These are phyloP conservation scores for Hemicordylus capensis DNA, from an alignment of 2,113 vertebrate species.

Conservation along the genomic window DNA sequence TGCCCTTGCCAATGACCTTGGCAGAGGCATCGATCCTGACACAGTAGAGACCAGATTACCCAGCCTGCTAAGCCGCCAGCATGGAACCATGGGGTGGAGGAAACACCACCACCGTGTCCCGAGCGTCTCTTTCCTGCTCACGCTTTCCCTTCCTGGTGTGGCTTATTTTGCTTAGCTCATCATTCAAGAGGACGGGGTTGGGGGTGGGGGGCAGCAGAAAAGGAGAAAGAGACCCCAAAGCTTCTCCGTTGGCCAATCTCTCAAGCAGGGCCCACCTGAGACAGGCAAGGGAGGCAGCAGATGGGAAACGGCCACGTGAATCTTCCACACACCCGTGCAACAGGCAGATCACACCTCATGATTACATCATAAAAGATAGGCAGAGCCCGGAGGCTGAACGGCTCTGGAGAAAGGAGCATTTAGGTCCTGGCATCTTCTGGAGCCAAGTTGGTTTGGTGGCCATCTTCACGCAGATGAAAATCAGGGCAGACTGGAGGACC, in stretches of 20 bases:
- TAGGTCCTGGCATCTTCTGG: neutral
- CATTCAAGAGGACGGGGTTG: neutral
- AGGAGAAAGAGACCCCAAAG: accelerated
- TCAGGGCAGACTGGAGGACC: too few species aligned
- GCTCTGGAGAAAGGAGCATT: neutral
- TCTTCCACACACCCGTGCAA: too few species aligned
- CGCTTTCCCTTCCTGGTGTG: accelerated
- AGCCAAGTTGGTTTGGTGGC: neutral
- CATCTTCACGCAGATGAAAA: neutral
- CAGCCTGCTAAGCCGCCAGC: accelerated
- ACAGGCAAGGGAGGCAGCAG: neutral
- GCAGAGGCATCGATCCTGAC: neutral
- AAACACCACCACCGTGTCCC: accelerated
- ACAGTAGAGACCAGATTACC: accelerated
- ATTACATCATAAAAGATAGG: neutral
- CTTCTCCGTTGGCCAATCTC: neutral
- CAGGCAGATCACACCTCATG: neutral
- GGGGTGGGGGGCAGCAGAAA: neutral
- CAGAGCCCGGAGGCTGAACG: neutral
- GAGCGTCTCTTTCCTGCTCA: neutral
- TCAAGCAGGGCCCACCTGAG: neutral
- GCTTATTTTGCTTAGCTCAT: constrained; percentile 47
- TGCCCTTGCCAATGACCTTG: neutral
- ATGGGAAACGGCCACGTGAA: too few species aligned
- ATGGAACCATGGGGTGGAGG: neutral